Conservation (phyloP, 2,797 vertebrate species). For the Coilia nasus region DNA sequence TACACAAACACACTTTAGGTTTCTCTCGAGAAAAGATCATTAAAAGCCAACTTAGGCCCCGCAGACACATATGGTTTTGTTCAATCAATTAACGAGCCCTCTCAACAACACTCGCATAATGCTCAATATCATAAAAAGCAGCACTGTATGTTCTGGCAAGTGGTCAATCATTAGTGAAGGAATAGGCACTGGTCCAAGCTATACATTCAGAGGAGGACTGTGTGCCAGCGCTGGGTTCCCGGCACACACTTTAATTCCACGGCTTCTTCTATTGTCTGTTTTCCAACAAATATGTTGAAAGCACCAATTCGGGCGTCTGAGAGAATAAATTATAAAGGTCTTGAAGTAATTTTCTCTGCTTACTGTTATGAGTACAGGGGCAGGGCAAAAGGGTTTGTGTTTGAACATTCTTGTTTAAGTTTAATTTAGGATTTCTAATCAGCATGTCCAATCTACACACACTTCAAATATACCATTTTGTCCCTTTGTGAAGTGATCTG, state of each 20-base stretch:
- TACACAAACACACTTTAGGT: not conserved
- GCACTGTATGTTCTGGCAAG: slow-evolving; percentile 8
- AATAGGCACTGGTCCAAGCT: not conserved
- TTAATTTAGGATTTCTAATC: not conserved
- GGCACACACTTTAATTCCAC: not conserved
- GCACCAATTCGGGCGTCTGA: not conserved
- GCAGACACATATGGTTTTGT: slow-evolving; percentile 42
- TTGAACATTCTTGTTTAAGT: not conserved
- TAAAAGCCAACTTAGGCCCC: not conserved
- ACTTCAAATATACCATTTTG: not conserved
- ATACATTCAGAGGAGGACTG: not conserved
- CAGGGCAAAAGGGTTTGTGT: not conserved
- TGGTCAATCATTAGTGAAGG: not conserved
- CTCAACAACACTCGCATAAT: slow-evolving; percentile 24
- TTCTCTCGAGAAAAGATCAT: slow-evolving; percentile 19
- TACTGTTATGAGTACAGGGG: not conserved
- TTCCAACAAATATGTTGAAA: slow-evolving; percentile 8
- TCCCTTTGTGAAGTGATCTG: no score
- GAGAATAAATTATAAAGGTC: not conserved
- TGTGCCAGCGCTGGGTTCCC: not conserved
- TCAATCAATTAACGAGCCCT: slow-evolving; percentile 46
- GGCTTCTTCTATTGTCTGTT: not conserved
- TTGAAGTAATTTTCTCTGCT: not conserved
- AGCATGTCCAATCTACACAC: not conserved
- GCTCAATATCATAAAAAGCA: slow-evolving; percentile 15